Evolutionary conservation across 2,113 vertebrate genomes (phyloP).

Genomic region (Campylorhamphus procurvoides): DNA sequence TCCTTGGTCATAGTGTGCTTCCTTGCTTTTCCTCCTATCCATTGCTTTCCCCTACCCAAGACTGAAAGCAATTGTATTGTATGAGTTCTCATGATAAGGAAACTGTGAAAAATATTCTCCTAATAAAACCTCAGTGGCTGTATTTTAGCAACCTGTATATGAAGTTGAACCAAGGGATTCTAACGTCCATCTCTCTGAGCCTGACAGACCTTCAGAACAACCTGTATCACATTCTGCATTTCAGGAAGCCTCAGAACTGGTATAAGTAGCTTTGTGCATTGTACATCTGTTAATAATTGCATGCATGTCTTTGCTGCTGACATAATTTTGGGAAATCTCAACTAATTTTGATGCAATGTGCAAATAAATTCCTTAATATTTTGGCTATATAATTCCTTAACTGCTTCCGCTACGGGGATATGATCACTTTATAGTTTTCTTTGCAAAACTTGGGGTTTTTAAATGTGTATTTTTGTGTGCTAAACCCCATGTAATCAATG

Average conservation of each 20-base stretch:
- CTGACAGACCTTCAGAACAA: background rate
- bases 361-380: background rate
- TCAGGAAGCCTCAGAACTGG: slow-evolving; percentile 36
- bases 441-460: background rate
- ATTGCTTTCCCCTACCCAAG: background rate
- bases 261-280: background rate
- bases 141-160: slow-evolving; percentile 43
- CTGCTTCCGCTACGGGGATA: rapidly evolving
- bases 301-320: background rate
- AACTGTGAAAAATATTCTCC: background rate
- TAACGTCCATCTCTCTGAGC: background rate
- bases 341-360: background rate
- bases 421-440: background rate
- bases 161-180: background rate
- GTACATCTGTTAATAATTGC: background rate
- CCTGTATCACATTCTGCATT: background rate
- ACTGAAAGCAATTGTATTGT: background rate
- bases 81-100: background rate
- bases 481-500: background rate
- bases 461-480: background rate
- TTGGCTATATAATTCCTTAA: background rate
- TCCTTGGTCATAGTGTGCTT: background rate
- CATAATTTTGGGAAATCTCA: background rate
- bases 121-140: slow-evolving; percentile 8
- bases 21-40: background rate